These are phyloP conservation scores for Drosophila melanica DNA, from an alignment of 1,140 invertebrate species.

Conservation along the genomic window DNA sequence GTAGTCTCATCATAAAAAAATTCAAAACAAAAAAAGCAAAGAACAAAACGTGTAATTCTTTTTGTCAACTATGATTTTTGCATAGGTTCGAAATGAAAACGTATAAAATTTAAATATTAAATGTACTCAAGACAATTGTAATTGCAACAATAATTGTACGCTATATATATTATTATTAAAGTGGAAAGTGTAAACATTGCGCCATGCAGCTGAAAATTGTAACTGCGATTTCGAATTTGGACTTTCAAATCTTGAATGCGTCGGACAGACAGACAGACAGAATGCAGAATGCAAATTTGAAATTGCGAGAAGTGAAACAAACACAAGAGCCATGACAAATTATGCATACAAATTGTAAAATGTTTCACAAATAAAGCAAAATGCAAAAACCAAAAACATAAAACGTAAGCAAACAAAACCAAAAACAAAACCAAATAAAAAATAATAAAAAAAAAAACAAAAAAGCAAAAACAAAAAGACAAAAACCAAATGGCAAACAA, in stretches of 20 bases:
- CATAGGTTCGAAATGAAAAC: constrained; percentile 60
- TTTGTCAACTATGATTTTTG: constrained; percentile 79
- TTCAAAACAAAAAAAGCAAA: constrained; percentile 43
- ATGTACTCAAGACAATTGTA: constrained; percentile 84
- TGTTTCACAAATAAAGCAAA: constrained; percentile 64
- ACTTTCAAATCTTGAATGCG: constrained; percentile 10
- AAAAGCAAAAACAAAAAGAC: constrained; percentile 23
- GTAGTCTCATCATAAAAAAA: constrained; percentile 52
- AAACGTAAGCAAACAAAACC: constrained; percentile 69
- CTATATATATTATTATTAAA: constrained; percentile 82
- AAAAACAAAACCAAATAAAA: constrained; percentile 44
- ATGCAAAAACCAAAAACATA: constrained; percentile 60
- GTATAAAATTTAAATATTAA: constrained; percentile 80
- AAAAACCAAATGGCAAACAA: constrained; percentile 42
- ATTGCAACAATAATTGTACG: constrained; percentile 84
- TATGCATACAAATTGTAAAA: constrained; percentile 66
- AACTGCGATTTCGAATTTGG: constrained; percentile 15
- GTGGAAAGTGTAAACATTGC: constrained; percentile 51
- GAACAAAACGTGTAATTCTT: constrained; percentile 71
- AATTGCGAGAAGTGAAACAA: constrained; percentile 20
- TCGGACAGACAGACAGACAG: background rate
- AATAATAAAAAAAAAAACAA: constrained; percentile 27
- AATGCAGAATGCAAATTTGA: background rate
- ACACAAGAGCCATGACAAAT: constrained; percentile 29
- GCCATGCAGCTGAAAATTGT: constrained; percentile 28